Evolutionary conservation across 2,888 invertebrate species (phyloP), one percentile per base, ranked within the genome.

Genomic region (Leucoma salicis): DNA sequence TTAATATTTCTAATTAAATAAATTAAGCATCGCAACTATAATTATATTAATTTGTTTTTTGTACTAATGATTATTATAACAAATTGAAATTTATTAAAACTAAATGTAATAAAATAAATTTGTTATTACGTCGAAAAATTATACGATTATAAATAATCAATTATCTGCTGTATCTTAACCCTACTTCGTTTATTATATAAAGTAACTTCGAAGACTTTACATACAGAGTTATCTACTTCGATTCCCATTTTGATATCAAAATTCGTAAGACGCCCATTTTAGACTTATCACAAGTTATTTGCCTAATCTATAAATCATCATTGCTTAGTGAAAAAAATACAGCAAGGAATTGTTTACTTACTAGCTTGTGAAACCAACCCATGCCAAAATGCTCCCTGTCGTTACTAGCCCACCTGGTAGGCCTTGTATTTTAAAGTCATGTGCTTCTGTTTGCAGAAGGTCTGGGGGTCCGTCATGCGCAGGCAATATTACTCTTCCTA

Each of bases 401-500:
- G 2, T 10, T 25, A 2, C 2, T 10, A 3, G 2, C 2, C n/a
- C 10, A 6, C 10, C n/a, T n/a, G 27, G 8, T 27, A 11, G 4
- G n/a, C 27, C 4, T 27, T 2, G 2, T 21, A 21, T 4, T 3
- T 21, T 21, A n/a, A 27, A 27, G n/a, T 4, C 4, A 27, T 11
- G 3, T 11, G 4, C n/a, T 27, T 27, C 2, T 27, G 1, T 27
- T 13, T 61, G 63, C 65, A 78, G 78, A 50, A 28, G 80, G 78
- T 14, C 70, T 91, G 13, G 92, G 93, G 21, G 79, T 87, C 27
- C 85, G 93, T 1, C 93, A 93, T 55, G 63, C 83, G 3, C 93
- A 93, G 63, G 80, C 89, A 1, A 48, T 90, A 6, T 65, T 93
- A 48, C 76, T 93, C 48, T 92, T 92, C 62, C 49, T 90, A 2